Evolutionary conservation across 2,113 vertebrate species (phyloP), one percentile per base, ranked within the genome.

Genomic region (Jacana jacana): DNA sequence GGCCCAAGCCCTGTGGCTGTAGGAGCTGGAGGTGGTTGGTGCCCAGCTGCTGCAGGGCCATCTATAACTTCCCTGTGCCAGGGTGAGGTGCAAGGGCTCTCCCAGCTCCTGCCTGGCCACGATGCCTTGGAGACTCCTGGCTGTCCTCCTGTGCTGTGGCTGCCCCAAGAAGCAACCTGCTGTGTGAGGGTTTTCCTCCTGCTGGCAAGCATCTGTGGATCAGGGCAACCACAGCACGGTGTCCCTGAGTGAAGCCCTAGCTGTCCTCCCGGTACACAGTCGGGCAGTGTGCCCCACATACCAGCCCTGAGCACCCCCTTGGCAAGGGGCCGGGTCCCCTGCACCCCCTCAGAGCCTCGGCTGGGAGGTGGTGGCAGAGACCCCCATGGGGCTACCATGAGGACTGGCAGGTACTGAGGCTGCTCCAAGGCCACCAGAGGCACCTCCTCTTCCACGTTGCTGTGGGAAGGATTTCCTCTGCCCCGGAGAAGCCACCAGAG

Each of bases 151-250:
- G 1, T 68, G 68, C 18, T 51, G 83, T 0, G 4, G 30, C 44
- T 51, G 55, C 14, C 18, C 20, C 35, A 1, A 0, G 14, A 7
- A 63, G 28, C 0, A 1, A 44, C 42, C n/a, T 0, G 0, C 27
- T 39, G 51, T 39, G 51, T 0, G 0, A 33, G 64, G 30, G 60
- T 24, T n/a, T 81, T 64, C 64, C 31, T 58, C 35, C n/a, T 1
- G 12, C 73, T 70, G 73, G 65, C 61, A 39, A 19, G 42, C 33
- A 40, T 3, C 27, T 0, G 0, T 11, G 8, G 20, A 13, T 49
- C 10, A 0, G 0, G 49, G 68, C 63, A 55, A 27, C 66, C 9
- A 10, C 46, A 42, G 72, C n/a, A 28, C 2, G 1, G 40, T 52
- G 61, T 27, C 42, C 27, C 39, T 24, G 7, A 23, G n/a, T 0